Evolutionary conservation across 2,797 vertebrate species (phyloP).

Genomic region (Acomys russatus): DNA sequence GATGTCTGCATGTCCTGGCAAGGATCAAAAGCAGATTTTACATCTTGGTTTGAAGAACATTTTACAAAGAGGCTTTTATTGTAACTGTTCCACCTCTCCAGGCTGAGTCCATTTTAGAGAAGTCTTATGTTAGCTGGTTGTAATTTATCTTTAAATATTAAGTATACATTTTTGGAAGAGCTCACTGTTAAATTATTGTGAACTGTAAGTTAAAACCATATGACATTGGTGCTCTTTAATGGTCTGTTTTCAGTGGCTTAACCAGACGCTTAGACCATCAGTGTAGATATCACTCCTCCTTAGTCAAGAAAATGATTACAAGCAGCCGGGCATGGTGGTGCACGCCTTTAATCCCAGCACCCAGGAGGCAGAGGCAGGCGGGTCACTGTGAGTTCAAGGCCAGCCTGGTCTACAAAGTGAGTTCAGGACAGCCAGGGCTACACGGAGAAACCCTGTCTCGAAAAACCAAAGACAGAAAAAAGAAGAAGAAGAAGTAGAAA

Average conservation of each 20-base stretch:
- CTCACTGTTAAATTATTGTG: constrained; percentile 44
- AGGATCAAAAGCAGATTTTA: constrained; percentile 72
- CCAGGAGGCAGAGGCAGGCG: no score
- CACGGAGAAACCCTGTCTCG: no score
- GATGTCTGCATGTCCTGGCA: constrained; percentile 62
- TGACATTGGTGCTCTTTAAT: background rate
- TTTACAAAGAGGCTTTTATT: constrained; percentile 72
- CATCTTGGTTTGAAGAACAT: constrained; percentile 67
- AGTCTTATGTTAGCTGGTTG: constrained; percentile 51
- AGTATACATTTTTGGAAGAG: constrained; percentile 33
- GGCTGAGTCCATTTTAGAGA: constrained; percentile 59
- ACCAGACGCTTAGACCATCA: constrained; percentile 2
- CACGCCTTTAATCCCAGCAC: no score
- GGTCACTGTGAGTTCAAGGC: no score
- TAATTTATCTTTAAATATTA: constrained; percentile 66
- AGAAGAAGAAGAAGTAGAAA: no score
- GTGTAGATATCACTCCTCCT: background rate
- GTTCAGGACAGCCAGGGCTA: no score
- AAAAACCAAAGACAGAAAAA: no score
- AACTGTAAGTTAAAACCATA: constrained; percentile 44
- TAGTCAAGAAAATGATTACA: background rate
- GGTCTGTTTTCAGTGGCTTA: constrained; percentile 26
- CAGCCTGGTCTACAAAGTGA: no score
- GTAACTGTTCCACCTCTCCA: constrained; percentile 49
- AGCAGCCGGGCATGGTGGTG: no score